Evolutionary conservation across 2,888 invertebrate genomes (phyloP), one percentile per base, ranked within the genome.

Genomic region (Drosophila histrio): DNA sequence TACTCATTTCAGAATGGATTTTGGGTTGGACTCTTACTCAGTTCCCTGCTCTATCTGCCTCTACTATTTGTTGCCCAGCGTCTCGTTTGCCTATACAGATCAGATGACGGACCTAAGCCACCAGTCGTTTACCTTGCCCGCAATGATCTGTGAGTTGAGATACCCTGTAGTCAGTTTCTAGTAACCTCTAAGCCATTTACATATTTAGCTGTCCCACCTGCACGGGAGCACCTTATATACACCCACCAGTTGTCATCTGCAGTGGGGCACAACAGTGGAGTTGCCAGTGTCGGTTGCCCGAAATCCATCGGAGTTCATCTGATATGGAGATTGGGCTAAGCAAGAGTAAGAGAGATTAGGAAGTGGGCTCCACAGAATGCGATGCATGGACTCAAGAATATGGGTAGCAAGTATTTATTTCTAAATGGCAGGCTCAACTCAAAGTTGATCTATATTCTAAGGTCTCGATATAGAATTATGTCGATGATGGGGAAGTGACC

Each of bases 11-110:
- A 97, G 97, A 97, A 97, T 93, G 97, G 97, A 43, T 97, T 96
- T 92, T 98, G 98, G 98, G 94, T 96, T 86, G 96, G 97, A 66
- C 93, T 97, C 70, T 94, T 96, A 70, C 96, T 96, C 95, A 96
- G 96, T 90, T 92, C 96, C 81, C 80, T 96, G 66, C 93, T 98
- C 77, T 96, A 96, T 92, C 93, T 97, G 89, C 96, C 97, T 58
- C 94, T 96, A 67, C 94, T 97, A 89, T 92, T 96, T 80, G 93
- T 96, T 75, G 95, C 96, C 75, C 95, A 95, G 77, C 94, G 95
- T 72, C 93, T 98, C 88, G 95, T 97, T 71, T 94, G 95, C 30
- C 94, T 98, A 30, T 57, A 15, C 3, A 13, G 26, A 3, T 2
- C 28, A 21, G 3, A 19, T 7, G 3, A 1, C 6, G 4, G 6